Percentiles rank a stretch among this genome's conserved stretches.
Conservation (phyloP, 1,140 invertebrate genomes). For the Rhopalosiphum maidis region DNA sequence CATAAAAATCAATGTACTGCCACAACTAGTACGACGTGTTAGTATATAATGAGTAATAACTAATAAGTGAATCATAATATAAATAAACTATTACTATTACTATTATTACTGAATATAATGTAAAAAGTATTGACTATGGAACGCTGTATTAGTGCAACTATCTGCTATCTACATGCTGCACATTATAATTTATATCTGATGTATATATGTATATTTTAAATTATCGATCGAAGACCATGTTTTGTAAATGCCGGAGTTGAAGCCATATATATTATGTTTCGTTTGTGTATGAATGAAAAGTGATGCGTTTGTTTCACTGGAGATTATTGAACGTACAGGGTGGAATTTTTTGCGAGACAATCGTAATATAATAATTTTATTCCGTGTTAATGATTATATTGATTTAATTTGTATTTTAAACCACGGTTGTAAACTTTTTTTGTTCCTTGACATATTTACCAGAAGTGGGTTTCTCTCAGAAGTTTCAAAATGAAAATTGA, state of each 20-base stretch:
- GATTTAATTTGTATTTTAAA: neutral
- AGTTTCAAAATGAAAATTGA: neutral
- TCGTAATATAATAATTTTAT: neutral
- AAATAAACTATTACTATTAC: neutral
- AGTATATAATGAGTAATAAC: neutral
- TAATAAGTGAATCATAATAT: neutral
- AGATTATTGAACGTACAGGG: neutral
- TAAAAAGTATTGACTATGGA: neutral
- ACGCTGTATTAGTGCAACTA: neutral
- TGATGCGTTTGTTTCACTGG: neutral
- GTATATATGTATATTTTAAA: slow-evolving; percentile 15
- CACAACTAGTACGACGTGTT: neutral
- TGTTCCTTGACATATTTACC: neutral
- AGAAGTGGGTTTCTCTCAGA: neutral
- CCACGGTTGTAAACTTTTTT: neutral
- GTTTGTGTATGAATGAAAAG: neutral
- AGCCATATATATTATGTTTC: neutral
- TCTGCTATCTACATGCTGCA: neutral
- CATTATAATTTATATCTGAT: neutral
- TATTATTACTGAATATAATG: neutral
- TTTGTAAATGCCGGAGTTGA: neutral
- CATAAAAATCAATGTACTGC: neutral
- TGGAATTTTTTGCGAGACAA: neutral
- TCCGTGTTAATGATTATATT: neutral
- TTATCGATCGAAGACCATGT: neutral